Evolutionary conservation across 2,888 invertebrate genomes (phyloP).

Genomic region (Netelia virgata): DNA sequence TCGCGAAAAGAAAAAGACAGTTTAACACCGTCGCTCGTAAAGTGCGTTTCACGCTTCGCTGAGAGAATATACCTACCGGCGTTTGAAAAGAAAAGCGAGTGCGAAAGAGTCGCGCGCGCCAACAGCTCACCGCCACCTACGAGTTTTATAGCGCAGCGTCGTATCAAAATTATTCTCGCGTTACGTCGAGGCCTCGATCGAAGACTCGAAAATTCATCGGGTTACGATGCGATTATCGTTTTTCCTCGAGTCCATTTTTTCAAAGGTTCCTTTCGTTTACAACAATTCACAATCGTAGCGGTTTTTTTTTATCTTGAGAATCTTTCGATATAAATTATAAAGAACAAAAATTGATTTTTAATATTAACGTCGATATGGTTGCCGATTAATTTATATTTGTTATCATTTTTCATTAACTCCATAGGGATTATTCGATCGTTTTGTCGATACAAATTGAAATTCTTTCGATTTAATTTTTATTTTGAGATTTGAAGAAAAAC

Average conservation of each 20-base stretch:
- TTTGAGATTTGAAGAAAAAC: too few relatives aligned
- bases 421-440: too few relatives aligned
- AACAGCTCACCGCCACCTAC: not conserved
- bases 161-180: not conserved
- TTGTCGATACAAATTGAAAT: too few relatives aligned
- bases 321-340: too few relatives aligned
- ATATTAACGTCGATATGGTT: too few relatives aligned
- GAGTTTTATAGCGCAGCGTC: not conserved
- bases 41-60: not conserved
- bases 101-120: not conserved
- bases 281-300: too few relatives aligned
- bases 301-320: too few relatives aligned
- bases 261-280: not conserved
- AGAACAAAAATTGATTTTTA: too few relatives aligned
- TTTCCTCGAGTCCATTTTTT: not conserved
- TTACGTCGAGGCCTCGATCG: not conserved
- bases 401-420: too few relatives aligned
- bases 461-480: too few relatives aligned
- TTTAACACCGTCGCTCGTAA: not conserved
- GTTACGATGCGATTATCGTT: not conserved
- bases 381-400: too few relatives aligned
- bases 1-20: not conserved
- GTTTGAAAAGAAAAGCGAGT: not conserved
- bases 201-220: not conserved
- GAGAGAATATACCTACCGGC: not conserved